These are phyloP conservation scores for Acronicta alni DNA, from an alignment of 2,888 invertebrate genomes.

Conservation along the genomic window DNA sequence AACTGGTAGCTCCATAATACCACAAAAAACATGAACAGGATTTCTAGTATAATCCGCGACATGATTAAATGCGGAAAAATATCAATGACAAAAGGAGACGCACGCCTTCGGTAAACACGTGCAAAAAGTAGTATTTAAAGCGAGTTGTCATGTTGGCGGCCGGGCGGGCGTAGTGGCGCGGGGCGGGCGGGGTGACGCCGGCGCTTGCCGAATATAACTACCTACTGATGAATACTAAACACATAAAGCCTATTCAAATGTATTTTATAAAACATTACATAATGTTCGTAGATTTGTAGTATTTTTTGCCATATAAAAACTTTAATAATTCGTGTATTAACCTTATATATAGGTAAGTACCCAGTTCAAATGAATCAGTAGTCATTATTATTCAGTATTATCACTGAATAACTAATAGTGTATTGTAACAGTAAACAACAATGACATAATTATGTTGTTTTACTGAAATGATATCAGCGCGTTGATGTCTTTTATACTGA, in stretches of 20 bases:
- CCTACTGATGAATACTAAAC: not conserved
- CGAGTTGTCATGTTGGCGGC: constrained; percentile 25
- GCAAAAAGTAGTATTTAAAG: constrained; percentile 56
- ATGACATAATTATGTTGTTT: constrained; percentile 2
- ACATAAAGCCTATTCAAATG: constrained; percentile 38
- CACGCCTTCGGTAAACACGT: constrained; percentile 63
- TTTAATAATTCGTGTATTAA: too few species aligned
- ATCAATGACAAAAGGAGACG: constrained; percentile 72
- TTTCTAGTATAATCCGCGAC: constrained; percentile 71
- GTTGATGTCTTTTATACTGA: constrained; percentile 72
- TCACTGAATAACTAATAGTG: too few species aligned
- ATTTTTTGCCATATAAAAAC: too few species aligned
- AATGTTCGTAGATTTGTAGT: too few species aligned
- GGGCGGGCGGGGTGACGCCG: constrained; percentile 14
- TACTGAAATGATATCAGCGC: constrained; percentile 43
- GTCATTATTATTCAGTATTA: constrained; percentile 1
- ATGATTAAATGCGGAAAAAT: constrained; percentile 70
- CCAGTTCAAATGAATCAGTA: constrained; percentile 14
- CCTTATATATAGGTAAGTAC: not conserved
- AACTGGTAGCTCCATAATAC: constrained; percentile 50
- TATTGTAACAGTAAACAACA: not conserved
- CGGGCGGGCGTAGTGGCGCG: constrained; percentile 7
- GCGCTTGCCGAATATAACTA: constrained; percentile 27
- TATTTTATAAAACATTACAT: not conserved
- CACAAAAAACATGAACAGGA: constrained; percentile 77